Conservation (phyloP, 2,797 vertebrate genomes). For the Apodemus agrarius region DNA sequence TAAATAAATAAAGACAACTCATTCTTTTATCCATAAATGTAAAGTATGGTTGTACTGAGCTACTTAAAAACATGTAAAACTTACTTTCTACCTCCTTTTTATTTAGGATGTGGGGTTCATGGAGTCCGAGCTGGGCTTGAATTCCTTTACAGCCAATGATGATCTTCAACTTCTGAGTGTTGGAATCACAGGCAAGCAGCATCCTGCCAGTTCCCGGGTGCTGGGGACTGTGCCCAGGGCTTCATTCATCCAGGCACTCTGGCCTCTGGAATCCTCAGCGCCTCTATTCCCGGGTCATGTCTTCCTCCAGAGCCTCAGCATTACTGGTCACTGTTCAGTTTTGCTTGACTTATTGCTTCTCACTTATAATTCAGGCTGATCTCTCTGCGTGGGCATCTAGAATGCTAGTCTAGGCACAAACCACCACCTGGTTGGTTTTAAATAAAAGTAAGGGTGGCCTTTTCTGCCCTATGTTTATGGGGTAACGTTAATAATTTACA, state of each 20-base stretch:
- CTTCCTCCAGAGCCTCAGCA: not conserved
- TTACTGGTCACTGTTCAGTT: constrained; percentile 26
- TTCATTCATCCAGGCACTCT: not conserved
- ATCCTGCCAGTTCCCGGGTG: no score
- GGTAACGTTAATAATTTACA: constrained; percentile 9
- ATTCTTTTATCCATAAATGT: not conserved
- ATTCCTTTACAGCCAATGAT: not conserved
- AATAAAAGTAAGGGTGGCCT: constrained; percentile 31
- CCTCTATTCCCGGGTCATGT: not conserved
- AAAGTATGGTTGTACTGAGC: not conserved
- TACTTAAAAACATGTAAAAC: constrained; percentile 31
- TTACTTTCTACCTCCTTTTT: not conserved
- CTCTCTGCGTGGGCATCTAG: not conserved
- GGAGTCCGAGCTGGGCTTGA: not conserved
- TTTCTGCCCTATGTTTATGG: not conserved
- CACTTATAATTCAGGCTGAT: not conserved
- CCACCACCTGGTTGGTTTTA: not conserved
- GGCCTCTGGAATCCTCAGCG: not conserved
- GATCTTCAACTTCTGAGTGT: not conserved
- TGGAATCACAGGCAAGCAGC: not conserved
- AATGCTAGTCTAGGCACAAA: not conserved
- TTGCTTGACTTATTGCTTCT: not conserved
- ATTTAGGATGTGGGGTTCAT: not conserved
- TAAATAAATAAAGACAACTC: not conserved
- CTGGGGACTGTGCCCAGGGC: not conserved